Evolutionary conservation across 2,888 invertebrate species (phyloP).

Genomic region (Labia minor): DNA sequence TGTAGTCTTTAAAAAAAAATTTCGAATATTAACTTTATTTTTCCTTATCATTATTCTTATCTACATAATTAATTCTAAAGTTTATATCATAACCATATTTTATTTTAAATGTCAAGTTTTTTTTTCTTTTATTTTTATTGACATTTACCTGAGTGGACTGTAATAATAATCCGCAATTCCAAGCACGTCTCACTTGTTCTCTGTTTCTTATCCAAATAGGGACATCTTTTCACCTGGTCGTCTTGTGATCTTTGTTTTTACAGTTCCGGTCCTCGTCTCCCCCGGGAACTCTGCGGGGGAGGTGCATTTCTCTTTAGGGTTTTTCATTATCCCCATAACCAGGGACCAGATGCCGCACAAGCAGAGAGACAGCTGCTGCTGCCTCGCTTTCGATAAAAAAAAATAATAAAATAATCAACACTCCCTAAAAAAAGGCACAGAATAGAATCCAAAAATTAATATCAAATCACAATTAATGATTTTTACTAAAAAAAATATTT

Average conservation of each 20-base stretch:
- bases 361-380: background rate
- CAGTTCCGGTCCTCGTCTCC: background rate
- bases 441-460: too few relatives aligned
- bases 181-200: background rate
- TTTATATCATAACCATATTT: too few relatives aligned
- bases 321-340: slow-evolving; percentile 5
- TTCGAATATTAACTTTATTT: too few relatives aligned
- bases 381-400: background rate
- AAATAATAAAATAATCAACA: background rate
- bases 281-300: background rate
- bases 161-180: background rate
- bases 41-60: too few relatives aligned
- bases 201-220: background rate
- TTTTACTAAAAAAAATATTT: too few relatives aligned
- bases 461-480: too few relatives aligned
- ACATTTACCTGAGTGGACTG: background rate
- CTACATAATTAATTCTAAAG: too few relatives aligned
- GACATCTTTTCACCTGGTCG: slow-evolving; percentile 1
- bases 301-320: background rate
- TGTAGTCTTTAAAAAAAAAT: too few relatives aligned
- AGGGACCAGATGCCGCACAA: background rate
- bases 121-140: background rate
- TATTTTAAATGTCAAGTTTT: too few relatives aligned
- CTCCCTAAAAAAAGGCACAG: background rate
- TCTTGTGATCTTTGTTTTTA: background rate